Evolutionary conservation across 1,140 invertebrate genomes (phyloP).

Genomic region (Drosophila pallidifrons): DNA sequence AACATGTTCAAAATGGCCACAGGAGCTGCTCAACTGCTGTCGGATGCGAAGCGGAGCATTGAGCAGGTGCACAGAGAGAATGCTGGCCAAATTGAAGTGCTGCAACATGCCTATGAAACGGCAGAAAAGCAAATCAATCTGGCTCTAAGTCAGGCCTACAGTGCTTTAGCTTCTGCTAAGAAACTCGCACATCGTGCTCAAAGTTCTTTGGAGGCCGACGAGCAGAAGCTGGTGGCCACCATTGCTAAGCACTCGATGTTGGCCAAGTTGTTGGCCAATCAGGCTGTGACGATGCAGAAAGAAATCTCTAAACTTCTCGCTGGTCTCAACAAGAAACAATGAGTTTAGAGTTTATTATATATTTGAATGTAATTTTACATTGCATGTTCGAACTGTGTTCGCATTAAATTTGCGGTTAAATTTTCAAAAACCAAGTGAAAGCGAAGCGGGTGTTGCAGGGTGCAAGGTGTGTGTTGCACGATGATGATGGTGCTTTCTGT

Average conservation of each 20-base stretch:
- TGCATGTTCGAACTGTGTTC: conserved; percentile 45
- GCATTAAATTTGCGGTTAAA: conserved; percentile 70
- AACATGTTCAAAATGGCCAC: conserved; percentile 43
- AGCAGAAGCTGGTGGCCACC: conserved; percentile 30
- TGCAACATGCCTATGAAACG: conserved; percentile 33
- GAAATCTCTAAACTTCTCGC: conserved; percentile 50
- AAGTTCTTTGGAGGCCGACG: not conserved
- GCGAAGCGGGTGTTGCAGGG: not conserved
- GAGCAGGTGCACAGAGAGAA: conserved; percentile 17
- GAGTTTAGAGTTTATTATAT: not conserved
- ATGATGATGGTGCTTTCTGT: not conserved
- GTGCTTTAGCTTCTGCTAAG: conserved; percentile 49
- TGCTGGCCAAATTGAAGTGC: not conserved
- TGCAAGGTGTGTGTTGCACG: conserved; percentile 14
- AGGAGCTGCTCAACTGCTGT: conserved; percentile 32
- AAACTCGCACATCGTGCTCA: conserved; percentile 33
- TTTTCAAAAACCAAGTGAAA: conserved; percentile 24
- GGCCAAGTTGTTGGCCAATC: conserved; percentile 54
- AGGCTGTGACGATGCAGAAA: conserved; percentile 52
- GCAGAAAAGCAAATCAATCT: conserved; percentile 40
- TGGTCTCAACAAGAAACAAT: conserved; percentile 37
- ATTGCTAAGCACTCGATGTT: conserved; percentile 62
- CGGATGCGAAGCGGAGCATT: conserved; percentile 41
- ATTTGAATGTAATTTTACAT: conserved; percentile 17
- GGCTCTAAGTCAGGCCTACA: conserved; percentile 52